Percentiles rank a stretch among this genome's conserved stretches.
Conservation (phyloP, 2,113 vertebrate genomes). For the Cygnus atratus region DNA sequence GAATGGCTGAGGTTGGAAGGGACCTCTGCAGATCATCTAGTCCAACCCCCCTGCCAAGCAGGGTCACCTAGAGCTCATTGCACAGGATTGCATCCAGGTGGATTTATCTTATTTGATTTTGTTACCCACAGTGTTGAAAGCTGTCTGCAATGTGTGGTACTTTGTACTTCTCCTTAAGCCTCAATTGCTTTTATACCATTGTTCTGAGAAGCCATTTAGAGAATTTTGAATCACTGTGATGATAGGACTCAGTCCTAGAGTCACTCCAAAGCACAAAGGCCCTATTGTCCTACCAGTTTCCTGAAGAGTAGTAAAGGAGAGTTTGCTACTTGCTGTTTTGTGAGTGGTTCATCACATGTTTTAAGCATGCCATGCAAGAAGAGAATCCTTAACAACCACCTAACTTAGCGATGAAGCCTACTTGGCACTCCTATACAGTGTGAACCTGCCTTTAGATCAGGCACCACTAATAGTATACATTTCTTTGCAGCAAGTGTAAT, state of each 20-base stretch:
- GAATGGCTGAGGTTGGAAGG: no score
- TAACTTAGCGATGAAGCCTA: background rate
- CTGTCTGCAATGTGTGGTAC: background rate
- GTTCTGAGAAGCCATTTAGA: constrained; percentile 35
- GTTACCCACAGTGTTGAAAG: constrained; percentile 22
- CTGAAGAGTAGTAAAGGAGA: background rate
- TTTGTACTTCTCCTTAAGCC: constrained; percentile 53
- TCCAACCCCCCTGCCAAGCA: no score
- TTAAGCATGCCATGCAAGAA: background rate
- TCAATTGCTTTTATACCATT: constrained; percentile 27
- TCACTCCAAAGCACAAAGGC: constrained; percentile 29
- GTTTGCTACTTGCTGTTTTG: background rate
- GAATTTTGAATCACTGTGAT: constrained; percentile 24
- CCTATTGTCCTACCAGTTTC: constrained; percentile 7
- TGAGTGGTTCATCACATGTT: background rate
- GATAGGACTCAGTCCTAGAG: constrained; percentile 20
- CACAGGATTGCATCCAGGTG: no score
- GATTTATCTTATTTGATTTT: constrained; percentile 38
- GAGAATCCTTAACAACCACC: background rate
- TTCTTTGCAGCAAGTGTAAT: background rate
- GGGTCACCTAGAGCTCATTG: no score
- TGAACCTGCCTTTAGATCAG: background rate
- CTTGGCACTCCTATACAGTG: background rate
- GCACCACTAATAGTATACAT: accelerated
- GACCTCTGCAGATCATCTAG: no score